These are phyloP conservation scores for Celastrina argiolus DNA, from an alignment of 2,888 invertebrate genomes.

Conservation along the genomic window DNA sequence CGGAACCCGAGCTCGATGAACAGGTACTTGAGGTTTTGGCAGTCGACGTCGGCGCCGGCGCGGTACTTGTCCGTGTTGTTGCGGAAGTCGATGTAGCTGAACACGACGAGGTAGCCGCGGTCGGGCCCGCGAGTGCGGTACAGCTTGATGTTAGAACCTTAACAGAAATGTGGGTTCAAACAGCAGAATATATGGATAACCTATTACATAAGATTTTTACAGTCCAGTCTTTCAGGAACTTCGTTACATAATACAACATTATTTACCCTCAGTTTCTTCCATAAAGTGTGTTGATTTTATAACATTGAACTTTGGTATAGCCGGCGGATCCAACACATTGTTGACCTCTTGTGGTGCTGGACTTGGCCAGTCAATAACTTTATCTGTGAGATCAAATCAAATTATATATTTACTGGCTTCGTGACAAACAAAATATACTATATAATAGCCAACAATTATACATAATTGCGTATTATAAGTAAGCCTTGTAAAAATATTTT, in stretches of 20 bases:
- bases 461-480: too few relatives aligned
- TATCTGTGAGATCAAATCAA: constrained; percentile 15
- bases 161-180: background rate
- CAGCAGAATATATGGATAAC: too few relatives aligned
- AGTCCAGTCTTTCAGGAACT: too few relatives aligned
- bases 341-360: constrained; percentile 9
- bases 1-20: constrained; percentile 79
- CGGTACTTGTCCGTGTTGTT: constrained; percentile 57
- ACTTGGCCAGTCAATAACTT: background rate
- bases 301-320: constrained; percentile 47
- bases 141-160: constrained; percentile 41
- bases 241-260: background rate
- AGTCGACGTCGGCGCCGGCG: constrained; percentile 79
- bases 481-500: too few relatives aligned
- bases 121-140: constrained; percentile 74
- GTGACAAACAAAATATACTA: background rate
- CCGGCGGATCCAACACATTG: constrained; percentile 27
- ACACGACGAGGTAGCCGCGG: constrained; percentile 79
- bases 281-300: constrained; percentile 52
- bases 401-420: background rate
- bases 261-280: constrained; percentile 48
- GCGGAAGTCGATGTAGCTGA: constrained; percentile 78
- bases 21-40: constrained; percentile 74
- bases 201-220: too few relatives aligned
- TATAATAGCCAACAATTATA: too few relatives aligned